phyloP scores from a whole-genome alignment of 2,113 vertebrate species.

The Bubo blakistoni region DNA sequence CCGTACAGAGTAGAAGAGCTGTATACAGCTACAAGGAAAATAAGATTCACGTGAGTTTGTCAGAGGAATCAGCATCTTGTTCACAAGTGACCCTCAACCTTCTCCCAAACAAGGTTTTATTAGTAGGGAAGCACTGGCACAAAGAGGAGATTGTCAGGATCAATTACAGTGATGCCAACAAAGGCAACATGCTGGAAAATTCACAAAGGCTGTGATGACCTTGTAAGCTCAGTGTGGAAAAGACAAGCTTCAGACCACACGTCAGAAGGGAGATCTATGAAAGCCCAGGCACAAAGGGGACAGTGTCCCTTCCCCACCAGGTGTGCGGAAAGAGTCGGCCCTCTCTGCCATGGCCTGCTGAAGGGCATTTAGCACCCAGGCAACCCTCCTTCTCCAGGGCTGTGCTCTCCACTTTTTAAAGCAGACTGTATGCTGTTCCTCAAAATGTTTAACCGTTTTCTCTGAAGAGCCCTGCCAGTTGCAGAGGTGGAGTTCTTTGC shows the following conservation, averaged over 20 bases:
- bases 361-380: not conserved
- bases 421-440: not conserved
- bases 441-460: not conserved
- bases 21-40: constrained; percentile 76
- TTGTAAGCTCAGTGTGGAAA: not conserved
- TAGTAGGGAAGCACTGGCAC: not conserved
- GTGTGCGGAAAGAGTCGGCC: not conserved
- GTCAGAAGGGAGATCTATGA: not conserved
- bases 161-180: not conserved
- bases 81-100: not conserved
- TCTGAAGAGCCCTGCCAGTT: not conserved
- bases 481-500: not conserved
- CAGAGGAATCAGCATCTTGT: not conserved
- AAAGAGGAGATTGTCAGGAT: not conserved
- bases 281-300: not conserved
- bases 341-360: not conserved
- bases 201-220: not conserved
- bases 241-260: not conserved
- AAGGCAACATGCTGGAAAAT: not conserved
- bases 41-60: not conserved
- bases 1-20: constrained; percentile 92
- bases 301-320: not conserved
- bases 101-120: not conserved
- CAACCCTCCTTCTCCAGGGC: not conserved
- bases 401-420: not conserved